Base-by-base conservation (phyloP, 2,113 vertebrate species). In the Numida meleagris region DNA sequence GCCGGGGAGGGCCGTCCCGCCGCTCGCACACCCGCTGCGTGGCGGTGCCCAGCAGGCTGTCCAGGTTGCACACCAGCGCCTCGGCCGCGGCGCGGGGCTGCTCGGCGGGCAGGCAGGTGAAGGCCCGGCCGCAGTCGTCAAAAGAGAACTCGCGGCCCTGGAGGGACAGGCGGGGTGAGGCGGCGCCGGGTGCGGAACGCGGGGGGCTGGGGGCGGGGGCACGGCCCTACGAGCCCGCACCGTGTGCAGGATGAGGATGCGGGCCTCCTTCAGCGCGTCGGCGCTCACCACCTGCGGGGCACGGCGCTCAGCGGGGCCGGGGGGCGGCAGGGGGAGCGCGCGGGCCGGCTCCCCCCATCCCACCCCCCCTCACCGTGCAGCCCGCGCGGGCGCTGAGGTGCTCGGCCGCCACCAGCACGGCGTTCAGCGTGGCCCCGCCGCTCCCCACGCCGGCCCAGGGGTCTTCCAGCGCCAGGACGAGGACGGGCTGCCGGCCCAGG, bases 141-240 rank as follows among this genome's bases (percentile, higher is more conserved):
- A 99, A 99, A 45, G 98, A 98, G 87, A 99, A 99, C 77, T 99
- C 99, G 1, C 99, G 98, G 27, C 99, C 99, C 99, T 99, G 83
- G 10, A 0, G 4, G 55, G 61, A 76, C 3, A 3, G 19, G 12
- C 0, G 10, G 9, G 18, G 33, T 2, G 10, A 12, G 19, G 23
- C 4, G 12, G 40, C 40, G 13, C 59, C 4, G 14, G 33, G 23
- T 3, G 46, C 46, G 46, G 46, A n/a, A n/a, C n/a, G n/a, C 24
- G 43, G 40, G 13, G 10, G 12, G 50, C 36, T 5, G 1, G 4
- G 42, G 3, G 20, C 0, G 27, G 31, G 19, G 29, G 5, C 8
- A 5, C 14, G 7, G 2, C 9, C 12, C 24, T 61, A 2, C 1
- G 48, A 4, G 42, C 73, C 92, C 99, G 98, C 91, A 99, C 99